Conservation (phyloP, 2,797 vertebrate genomes). For the Eospalax fontanierii region DNA sequence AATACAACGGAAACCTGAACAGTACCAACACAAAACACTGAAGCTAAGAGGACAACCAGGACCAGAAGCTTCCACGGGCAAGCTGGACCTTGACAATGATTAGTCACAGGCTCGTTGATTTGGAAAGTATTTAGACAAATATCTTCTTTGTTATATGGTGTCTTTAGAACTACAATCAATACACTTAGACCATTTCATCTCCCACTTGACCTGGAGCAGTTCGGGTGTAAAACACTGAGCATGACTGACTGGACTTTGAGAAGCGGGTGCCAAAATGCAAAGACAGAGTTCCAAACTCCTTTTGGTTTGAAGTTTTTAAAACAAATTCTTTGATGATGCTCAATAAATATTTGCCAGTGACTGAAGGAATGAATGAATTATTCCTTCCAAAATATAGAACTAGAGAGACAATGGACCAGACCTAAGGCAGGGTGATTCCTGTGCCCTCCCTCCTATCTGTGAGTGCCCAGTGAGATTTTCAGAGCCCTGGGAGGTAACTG, state of each 20-base stretch:
- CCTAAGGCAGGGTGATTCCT: background rate
- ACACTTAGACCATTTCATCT: constrained; percentile 25
- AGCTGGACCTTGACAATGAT: background rate
- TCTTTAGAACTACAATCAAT: background rate
- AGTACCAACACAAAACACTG: too few species aligned
- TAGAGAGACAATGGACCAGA: background rate
- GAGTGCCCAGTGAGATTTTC: background rate
- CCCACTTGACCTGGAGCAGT: background rate
- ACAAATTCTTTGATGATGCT: background rate
- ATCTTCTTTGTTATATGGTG: background rate
- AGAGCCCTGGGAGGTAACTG: background rate
- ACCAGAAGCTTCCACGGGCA: background rate
- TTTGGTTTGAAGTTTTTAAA: constrained; percentile 1
- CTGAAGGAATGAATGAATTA: background rate
- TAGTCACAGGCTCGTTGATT: background rate
- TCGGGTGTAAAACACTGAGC: background rate
- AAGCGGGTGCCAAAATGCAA: background rate
- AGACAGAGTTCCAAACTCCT: background rate
- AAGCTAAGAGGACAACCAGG: background rate
- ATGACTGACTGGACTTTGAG: background rate
- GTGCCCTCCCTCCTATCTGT: background rate
- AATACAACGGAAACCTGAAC: background rate
- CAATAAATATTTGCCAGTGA: background rate
- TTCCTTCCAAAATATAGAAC: background rate
- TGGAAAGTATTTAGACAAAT: constrained; percentile 42